Percentiles rank a stretch among this genome's conserved stretches.
Conservation (phyloP, 2,113 vertebrate genomes). For the Dascyllus trimaculatus region DNA sequence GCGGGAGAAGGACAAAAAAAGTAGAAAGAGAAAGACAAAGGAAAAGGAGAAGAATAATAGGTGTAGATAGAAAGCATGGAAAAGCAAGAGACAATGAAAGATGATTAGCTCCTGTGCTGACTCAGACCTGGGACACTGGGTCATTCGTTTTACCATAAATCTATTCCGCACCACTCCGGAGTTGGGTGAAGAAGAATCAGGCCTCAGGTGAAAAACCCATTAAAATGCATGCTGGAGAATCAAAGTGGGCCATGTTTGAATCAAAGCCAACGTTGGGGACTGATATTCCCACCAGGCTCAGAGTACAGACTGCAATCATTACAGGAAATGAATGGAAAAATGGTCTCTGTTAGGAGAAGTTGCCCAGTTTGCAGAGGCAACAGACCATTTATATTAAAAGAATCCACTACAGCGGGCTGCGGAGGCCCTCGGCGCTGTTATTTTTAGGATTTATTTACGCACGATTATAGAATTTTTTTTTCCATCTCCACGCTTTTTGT, state of each 20-base stretch:
- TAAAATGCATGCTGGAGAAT: slow-evolving; percentile 50
- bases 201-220: slow-evolving; percentile 55
- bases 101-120: slow-evolving; percentile 58
- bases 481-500: not conserved
- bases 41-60: not conserved
- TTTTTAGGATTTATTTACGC: not conserved
- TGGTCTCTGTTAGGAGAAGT: not conserved
- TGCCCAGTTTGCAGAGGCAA: slow-evolving; percentile 14
- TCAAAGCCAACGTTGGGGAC: slow-evolving; percentile 35
- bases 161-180: not conserved
- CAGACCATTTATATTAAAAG: not conserved
- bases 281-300: slow-evolving; percentile 32
- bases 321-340: slow-evolving; percentile 32
- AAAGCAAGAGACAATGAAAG: slow-evolving; percentile 29
- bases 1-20: not conserved
- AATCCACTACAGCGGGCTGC: not conserved
- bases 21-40: not conserved
- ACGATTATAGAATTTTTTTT: not conserved
- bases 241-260: slow-evolving; percentile 43
- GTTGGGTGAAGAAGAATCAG: slow-evolving; percentile 9
- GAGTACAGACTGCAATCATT: slow-evolving; percentile 40
- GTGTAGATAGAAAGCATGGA: not conserved
- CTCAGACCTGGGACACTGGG: slow-evolving; percentile 30
- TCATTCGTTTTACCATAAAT: slow-evolving; percentile 51
- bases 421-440: not conserved